phyloP scores from a whole-genome alignment of 2,888 invertebrate species.

The Congeria kusceri region DNA sequence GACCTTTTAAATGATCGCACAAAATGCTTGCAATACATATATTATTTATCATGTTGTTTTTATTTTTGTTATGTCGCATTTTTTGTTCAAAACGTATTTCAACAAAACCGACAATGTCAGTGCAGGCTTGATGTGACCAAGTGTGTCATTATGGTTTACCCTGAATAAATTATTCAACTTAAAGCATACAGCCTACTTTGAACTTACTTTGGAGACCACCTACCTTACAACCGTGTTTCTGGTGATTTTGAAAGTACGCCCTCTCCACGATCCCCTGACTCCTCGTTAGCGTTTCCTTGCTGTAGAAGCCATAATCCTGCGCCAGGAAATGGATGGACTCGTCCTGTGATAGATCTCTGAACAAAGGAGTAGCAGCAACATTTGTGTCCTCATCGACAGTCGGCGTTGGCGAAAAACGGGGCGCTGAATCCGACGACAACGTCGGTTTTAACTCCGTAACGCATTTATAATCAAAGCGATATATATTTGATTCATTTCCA shows the following conservation, averaged over 20 bases:
- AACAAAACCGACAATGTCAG: too few species aligned
- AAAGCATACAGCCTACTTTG: too few species aligned
- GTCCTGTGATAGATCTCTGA: slow-evolving; percentile 83
- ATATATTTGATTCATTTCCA: slow-evolving; percentile 76
- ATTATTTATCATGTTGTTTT: too few species aligned
- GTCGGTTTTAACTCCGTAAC: slow-evolving; percentile 70
- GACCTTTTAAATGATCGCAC: too few species aligned
- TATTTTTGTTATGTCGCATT: too few species aligned
- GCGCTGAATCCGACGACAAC: slow-evolving; percentile 11
- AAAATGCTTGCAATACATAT: too few species aligned
- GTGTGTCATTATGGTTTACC: too few species aligned
- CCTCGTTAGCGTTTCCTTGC: slow-evolving; percentile 80
- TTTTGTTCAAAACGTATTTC: too few species aligned
- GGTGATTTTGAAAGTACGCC: slow-evolving; percentile 80
- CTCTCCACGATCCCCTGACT: slow-evolving; percentile 81
- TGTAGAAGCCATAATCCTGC: slow-evolving; percentile 79
- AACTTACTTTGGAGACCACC: not conserved
- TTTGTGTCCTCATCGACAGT: too few species aligned
- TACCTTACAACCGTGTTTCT: slow-evolving; percentile 13
- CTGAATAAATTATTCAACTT: too few species aligned
- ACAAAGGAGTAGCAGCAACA: slow-evolving; percentile 39
- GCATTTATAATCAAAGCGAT: slow-evolving; percentile 76
- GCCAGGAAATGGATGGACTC: slow-evolving; percentile 83
- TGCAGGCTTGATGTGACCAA: too few species aligned
- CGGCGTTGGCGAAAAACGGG: too few species aligned